Conservation (phyloP, 1,140 invertebrate genomes). For the Branchinecta lindahli region DNA sequence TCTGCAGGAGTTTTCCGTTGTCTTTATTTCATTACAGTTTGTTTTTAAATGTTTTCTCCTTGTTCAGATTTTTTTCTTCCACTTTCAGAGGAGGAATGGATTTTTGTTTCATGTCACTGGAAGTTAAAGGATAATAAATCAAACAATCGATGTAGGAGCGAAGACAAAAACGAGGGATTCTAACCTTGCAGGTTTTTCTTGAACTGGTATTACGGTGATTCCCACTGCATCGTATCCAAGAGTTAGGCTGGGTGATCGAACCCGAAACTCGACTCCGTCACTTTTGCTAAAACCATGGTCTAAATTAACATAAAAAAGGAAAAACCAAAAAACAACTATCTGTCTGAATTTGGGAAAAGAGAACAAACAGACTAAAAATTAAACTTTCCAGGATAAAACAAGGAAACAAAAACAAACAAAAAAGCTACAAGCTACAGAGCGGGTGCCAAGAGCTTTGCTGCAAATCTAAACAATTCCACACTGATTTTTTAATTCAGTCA, state of each 20-base stretch:
- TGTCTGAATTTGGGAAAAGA: not conserved
- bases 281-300: not conserved
- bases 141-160: too few relatives aligned
- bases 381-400: not conserved
- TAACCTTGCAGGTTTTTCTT: too few relatives aligned
- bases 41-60: too few relatives aligned
- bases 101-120: too few relatives aligned
- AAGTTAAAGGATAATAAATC: too few relatives aligned
- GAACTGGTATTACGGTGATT: not conserved
- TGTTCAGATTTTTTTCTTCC: too few relatives aligned
- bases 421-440: conserved; percentile 16
- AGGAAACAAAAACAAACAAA: conserved; percentile 16
- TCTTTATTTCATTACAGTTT: too few relatives aligned
- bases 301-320: not conserved
- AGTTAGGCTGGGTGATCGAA: not conserved
- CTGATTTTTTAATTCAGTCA: too few relatives aligned
- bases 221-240: not conserved
- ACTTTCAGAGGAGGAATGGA: too few relatives aligned
- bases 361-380: not conserved
- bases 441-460: conserved; percentile 2
- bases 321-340: not conserved
- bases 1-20: too few relatives aligned
- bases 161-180: too few relatives aligned
- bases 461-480: too few relatives aligned
- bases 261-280: not conserved